These are phyloP conservation scores for Tiliacea aurago DNA, from an alignment of 2,888 invertebrate species.

Conservation along the genomic window DNA sequence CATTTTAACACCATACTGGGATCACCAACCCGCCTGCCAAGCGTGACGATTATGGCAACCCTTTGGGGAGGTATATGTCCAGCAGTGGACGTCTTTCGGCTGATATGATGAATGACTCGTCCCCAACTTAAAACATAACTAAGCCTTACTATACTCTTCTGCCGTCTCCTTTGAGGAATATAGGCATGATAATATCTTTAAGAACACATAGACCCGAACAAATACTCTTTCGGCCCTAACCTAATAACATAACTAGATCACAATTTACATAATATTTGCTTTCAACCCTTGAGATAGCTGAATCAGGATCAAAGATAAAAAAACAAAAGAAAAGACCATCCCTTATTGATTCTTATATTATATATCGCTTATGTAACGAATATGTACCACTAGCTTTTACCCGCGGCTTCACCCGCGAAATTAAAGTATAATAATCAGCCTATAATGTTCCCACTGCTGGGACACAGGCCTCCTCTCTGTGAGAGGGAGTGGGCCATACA, in stretches of 20 bases:
- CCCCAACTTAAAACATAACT: background rate
- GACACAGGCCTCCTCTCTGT: too few species aligned
- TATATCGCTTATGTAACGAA: constrained; percentile 38
- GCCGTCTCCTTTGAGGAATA: too few species aligned
- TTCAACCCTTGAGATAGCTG: constrained; percentile 23
- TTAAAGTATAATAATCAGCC: background rate
- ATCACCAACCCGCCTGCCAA: too few species aligned
- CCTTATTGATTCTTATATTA: constrained; percentile 46
- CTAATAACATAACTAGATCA: constrained; percentile 33
- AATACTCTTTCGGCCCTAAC: constrained; percentile 15
- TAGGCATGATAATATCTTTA: background rate
- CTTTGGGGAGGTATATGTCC: too few species aligned
- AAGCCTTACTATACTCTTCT: too few species aligned
- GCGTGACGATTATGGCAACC: too few species aligned
- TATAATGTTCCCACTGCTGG: too few species aligned
- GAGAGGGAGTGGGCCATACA: too few species aligned
- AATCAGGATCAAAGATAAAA: constrained; percentile 33
- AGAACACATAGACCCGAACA: constrained; percentile 12
- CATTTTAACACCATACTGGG: too few species aligned
- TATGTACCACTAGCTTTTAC: background rate
- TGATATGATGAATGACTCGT: too few species aligned
- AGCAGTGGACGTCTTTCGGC: too few species aligned
- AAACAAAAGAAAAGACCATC: constrained; percentile 27
- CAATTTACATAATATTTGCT: constrained; percentile 48
- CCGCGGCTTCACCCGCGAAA: background rate